Evolutionary conservation across 2,797 vertebrate species (phyloP).

Genomic region (Trematomus bernacchii): DNA sequence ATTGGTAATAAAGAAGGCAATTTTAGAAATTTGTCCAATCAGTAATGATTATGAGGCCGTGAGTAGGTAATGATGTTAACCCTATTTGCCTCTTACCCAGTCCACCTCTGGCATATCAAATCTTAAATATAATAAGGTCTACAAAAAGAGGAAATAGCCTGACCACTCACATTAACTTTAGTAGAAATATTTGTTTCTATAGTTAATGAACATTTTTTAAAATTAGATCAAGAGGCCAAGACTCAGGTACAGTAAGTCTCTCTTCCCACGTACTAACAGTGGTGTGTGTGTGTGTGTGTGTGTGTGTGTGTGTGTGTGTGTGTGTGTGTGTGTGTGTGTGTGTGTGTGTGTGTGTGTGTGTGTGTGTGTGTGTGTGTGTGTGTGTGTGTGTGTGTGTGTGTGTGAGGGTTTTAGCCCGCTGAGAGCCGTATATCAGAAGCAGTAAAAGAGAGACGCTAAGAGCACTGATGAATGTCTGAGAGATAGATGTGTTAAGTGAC

Average conservation of each 20-base stretch:
- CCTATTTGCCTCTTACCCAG: constrained; percentile 74
- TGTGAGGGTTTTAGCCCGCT: constrained; percentile 62
- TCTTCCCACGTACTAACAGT: constrained; percentile 38
- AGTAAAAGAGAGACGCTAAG: constrained; percentile 75
- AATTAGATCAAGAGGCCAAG: constrained; percentile 24
- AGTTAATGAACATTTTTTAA: constrained; percentile 28
- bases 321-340: too few relatives aligned
- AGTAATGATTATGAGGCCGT: constrained; percentile 83
- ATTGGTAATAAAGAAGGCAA: constrained; percentile 85
- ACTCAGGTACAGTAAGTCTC: constrained; percentile 4
- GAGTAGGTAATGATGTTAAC: constrained; percentile 83
- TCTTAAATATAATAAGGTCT: constrained; percentile 60
- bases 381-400: too few relatives aligned
- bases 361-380: constrained; percentile 4
- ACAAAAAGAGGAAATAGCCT: constrained; percentile 64
- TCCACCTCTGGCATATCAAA: constrained; percentile 70
- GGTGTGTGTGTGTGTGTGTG: constrained; percentile 56
- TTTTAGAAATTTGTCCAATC: constrained; percentile 85
- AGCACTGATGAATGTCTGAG: constrained; percentile 78
- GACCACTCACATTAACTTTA: constrained; percentile 37
- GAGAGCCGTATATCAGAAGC: constrained; percentile 76
- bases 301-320: too few relatives aligned
- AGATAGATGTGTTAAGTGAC: constrained; percentile 82
- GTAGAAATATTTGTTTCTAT: constrained; percentile 24
- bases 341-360: constrained; percentile 44